Conservation (phyloP, 2,797 vertebrate species). For the Hephaestus fuliginosus region DNA sequence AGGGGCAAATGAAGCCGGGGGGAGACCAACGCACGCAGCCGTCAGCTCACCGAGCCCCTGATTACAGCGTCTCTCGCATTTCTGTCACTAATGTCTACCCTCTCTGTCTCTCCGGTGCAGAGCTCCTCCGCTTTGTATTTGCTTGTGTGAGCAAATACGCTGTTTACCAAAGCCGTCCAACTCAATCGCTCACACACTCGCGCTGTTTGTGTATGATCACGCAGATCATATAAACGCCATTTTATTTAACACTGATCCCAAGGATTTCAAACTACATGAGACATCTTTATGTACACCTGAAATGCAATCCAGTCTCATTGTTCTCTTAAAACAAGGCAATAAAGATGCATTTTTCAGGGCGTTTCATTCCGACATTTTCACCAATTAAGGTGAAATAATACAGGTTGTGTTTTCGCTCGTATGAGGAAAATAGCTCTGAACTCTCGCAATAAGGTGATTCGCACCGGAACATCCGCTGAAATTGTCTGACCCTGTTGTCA, state of each 20-base stretch:
- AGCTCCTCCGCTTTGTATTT: conserved; percentile 30
- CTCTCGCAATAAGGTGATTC: background rate
- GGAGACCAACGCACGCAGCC: background rate
- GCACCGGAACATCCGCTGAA: background rate
- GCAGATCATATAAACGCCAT: conserved; percentile 25
- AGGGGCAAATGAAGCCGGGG: conserved; percentile 32
- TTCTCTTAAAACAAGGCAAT: background rate
- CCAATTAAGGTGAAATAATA: conserved; percentile 9
- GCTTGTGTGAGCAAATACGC: conserved; percentile 20
- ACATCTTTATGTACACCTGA: background rate
- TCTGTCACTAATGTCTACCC: conserved; percentile 22
- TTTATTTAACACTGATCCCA: conserved; percentile 26
- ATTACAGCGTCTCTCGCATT: conserved; percentile 28
- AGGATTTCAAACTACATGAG: background rate
- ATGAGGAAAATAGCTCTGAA: background rate
- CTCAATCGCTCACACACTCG: conserved; percentile 6
- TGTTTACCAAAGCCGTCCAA: conserved; percentile 21
- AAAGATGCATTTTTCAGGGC: background rate
- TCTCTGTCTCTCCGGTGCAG: background rate
- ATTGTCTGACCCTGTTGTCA: background rate
- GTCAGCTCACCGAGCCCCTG: conserved; percentile 3
- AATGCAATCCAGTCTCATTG: conserved; percentile 3
- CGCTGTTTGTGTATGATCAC: background rate
- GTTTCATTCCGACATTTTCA: background rate
- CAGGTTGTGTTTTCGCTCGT: background rate